Base-by-base conservation (phyloP, 2,113 vertebrate species). In the Istiophorus platypterus region DNA sequence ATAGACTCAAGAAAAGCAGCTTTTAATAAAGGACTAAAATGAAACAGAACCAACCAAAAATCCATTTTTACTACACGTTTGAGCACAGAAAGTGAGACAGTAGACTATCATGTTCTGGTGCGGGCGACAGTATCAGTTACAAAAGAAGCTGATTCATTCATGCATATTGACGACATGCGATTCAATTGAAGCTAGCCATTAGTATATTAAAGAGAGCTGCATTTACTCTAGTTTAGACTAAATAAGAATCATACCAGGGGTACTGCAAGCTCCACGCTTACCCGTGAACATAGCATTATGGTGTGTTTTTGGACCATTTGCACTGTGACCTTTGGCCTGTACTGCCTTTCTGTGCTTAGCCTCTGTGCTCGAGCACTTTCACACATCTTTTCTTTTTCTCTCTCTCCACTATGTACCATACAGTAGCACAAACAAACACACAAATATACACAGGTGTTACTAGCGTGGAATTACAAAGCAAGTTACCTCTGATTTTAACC, bases 401-500 rank as follows among this genome's bases (percentile, higher is more conserved):
- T 31, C 2, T 37, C 49, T 76, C 31, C 39, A 41, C 24, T 54
- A 37, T 15, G 18, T 41, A 49, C 29, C 34, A 59, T 59, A 26
- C 57, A 62, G 8, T 29, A 52, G 37, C 4, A 61, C 41, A 72
- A 67, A 29, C 56, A 41, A 14, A 54, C 29, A 49, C 42, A 74
- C 26, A 63, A 29, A 45, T 22, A 78, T 29, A 18, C 27, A 79
- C 71, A 85, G 49, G 70, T 84, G 37, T 69, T 59, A 72, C 56
- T 34, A 77, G 52, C 78, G 66, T 84, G 56, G 91, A 85, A 89
- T 85, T 47, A 83, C 82, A 79, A 78, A 65, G 59, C 67, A 64
- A 83, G 54, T 96, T 95, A 99, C 98, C 98, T 99, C 97, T 6
- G 96, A 96, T 95, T 99, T 99, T 88, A 99, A 95, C 64, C 98